Evolutionary conservation across 2,113 vertebrate genomes (phyloP), one percentile per base, ranked within the genome.

Genomic region (Trogon surrucura): DNA sequence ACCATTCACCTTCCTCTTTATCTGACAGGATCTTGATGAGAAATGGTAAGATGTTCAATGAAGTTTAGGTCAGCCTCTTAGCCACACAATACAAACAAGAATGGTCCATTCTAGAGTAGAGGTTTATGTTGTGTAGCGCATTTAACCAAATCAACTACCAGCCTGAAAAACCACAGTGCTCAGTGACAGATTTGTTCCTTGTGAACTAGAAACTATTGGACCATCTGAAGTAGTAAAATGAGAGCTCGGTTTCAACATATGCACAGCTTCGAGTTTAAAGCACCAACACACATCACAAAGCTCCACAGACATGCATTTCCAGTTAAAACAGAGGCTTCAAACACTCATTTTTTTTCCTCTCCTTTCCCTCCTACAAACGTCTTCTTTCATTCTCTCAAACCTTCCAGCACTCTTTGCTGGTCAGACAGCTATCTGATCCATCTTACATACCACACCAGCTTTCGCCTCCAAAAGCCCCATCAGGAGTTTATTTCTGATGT

Each of bases 401-500:
- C 13, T 73, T 61, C 72, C n/a, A 5, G 18, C 13, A 11, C 13
- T 80, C 22, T 38, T 57, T 80, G 3, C 23, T 74, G 29, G 16
- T 65, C 22, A 48, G 26, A 75, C 15, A 66, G 8, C 7, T 47
- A 30, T 64, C 36, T 61, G 60, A 61, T 18, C 13, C 51, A 66
- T 32, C n/a, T 64, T 53, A 81, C 13, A 9, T 22, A 25, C n/a
- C 82, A 27, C 22, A 47, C 11, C 50, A 81, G 14, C 30, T 65
- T 87, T 4, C 10, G 69, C 32, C 17, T 34, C 11, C 32, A 95
- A 84, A 80, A 78, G 9, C 41, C 15, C 3, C 30, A 3, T 38
- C 22, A 38, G 0, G 0, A 61, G 10, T 61, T 61, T 38, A 21
- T 57, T 23, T 66, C 66, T 58, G 27, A 54, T n/a, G 3, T 44